phyloP scores from a whole-genome alignment of 2,888 invertebrate species.

The Caenorhabditis virilis region DNA sequence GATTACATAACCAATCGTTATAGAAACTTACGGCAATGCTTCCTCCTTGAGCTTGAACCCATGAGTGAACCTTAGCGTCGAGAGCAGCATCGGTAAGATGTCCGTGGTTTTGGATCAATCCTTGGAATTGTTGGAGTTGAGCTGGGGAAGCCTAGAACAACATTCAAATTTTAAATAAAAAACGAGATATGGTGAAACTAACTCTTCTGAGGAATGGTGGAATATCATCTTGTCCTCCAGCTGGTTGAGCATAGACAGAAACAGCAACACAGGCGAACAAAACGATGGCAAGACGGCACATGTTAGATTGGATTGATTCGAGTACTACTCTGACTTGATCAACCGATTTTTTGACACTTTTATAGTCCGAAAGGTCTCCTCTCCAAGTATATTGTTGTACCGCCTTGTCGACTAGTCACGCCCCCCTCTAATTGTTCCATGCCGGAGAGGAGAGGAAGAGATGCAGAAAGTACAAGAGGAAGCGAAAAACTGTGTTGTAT shows the following conservation, averaged over 20 bases:
- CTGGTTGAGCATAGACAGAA: constrained; percentile 46
- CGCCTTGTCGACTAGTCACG: too few species aligned
- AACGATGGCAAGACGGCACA: constrained; percentile 42
- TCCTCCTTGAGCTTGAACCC: constrained; percentile 46
- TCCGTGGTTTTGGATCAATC: constrained; percentile 42
- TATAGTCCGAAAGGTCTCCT: too few species aligned
- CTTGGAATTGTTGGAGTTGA: constrained; percentile 48
- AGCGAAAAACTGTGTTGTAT: too few species aligned
- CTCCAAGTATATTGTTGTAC: too few species aligned
- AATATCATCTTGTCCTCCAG: constrained; percentile 30
- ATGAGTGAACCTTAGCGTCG: constrained; percentile 56
- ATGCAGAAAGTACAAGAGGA: too few species aligned
- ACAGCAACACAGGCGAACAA: constrained; percentile 45
- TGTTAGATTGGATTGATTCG: too few species aligned
- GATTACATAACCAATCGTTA: not conserved
- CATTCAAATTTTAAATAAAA: not conserved
- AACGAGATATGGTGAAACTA: constrained; percentile 1
- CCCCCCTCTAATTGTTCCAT: too few species aligned
- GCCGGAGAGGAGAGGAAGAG: too few species aligned
- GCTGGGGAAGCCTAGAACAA: constrained; percentile 35
- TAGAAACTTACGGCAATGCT: constrained; percentile 11
- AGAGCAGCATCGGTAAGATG: constrained; percentile 56
- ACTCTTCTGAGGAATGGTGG: constrained; percentile 59
- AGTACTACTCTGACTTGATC: too few species aligned
- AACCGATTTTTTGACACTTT: too few species aligned